These are phyloP conservation scores for Boloria selene DNA, from an alignment of 2,888 invertebrate species.

Conservation along the genomic window DNA sequence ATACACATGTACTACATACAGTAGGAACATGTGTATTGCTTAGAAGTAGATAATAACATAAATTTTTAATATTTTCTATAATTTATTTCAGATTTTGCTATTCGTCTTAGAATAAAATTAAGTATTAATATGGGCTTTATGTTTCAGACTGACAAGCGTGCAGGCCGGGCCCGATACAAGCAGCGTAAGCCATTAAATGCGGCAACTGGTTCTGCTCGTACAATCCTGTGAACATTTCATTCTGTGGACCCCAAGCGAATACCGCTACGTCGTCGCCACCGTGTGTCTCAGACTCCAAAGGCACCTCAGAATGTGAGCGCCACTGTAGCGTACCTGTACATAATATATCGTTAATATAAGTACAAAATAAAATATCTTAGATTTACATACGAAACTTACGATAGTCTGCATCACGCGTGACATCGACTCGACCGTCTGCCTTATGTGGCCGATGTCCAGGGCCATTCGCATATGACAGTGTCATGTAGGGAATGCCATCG, in stretches of 20 bases:
- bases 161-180: slow-evolving; percentile 84
- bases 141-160: slow-evolving; percentile 53
- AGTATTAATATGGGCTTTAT: not conserved
- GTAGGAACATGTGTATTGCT: too few species aligned
- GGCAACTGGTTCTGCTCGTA: slow-evolving; percentile 90
- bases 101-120: not conserved
- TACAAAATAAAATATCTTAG: not conserved
- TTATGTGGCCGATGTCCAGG: slow-evolving; percentile 75
- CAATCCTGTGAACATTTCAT: slow-evolving; percentile 88
- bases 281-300: slow-evolving; percentile 85
- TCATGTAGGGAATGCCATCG: slow-evolving; percentile 81
- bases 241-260: slow-evolving; percentile 87
- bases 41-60: too few species aligned
- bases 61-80: too few species aligned
- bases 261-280: slow-evolving; percentile 91
- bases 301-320: slow-evolving; percentile 72
- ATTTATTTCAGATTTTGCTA: not conserved
- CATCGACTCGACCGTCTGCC: slow-evolving; percentile 69
- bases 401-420: slow-evolving; percentile 55
- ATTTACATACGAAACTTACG: slow-evolving; percentile 43
- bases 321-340: slow-evolving; percentile 49
- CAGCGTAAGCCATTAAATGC: slow-evolving; percentile 87
- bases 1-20: too few species aligned
- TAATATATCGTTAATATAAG: not conserved
- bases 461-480: slow-evolving; percentile 85